These are phyloP conservation scores for Lepidochitona cinerea DNA, from an alignment of 2,888 invertebrate species.

Conservation along the genomic window DNA sequence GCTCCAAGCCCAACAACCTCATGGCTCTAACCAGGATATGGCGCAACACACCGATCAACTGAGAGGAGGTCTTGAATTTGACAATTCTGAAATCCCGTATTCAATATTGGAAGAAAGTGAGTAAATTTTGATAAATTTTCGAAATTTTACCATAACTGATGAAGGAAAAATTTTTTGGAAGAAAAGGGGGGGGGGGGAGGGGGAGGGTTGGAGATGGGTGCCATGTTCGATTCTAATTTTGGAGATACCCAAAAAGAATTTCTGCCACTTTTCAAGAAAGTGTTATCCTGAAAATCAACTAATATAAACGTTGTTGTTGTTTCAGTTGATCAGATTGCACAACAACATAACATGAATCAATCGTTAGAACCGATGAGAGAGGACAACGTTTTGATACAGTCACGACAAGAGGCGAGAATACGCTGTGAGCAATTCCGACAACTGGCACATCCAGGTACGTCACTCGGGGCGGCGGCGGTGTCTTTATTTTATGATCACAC, in stretches of 20 bases:
- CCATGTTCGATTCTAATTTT: too few relatives aligned
- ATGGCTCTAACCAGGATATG: background rate
- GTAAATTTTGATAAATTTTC: too few relatives aligned
- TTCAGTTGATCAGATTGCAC: background rate
- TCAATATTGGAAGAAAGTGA: background rate
- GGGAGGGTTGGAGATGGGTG: too few relatives aligned
- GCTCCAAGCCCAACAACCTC: conserved; percentile 28
- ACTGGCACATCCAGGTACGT: conserved; percentile 19
- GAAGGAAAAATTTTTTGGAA: too few relatives aligned
- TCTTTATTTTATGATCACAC: too few relatives aligned
- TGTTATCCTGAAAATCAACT: too few relatives aligned
- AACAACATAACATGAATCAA: background rate
- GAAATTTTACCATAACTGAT: too few relatives aligned
- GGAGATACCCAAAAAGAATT: too few relatives aligned
- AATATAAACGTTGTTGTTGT: too few relatives aligned
- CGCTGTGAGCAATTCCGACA: conserved; percentile 55
- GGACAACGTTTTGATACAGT: conserved; percentile 44
- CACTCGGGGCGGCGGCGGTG: too few relatives aligned
- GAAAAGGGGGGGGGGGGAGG: too few relatives aligned
- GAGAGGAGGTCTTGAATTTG: conserved; percentile 28
- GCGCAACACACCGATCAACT: conserved; percentile 39
- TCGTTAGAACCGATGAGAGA: background rate
- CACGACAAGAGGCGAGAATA: conserved; percentile 55
- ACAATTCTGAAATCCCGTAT: conserved; percentile 2
- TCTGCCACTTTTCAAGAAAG: too few relatives aligned